Base-by-base conservation (phyloP, 2,888 invertebrate genomes). In the Crematogaster levior region DNA sequence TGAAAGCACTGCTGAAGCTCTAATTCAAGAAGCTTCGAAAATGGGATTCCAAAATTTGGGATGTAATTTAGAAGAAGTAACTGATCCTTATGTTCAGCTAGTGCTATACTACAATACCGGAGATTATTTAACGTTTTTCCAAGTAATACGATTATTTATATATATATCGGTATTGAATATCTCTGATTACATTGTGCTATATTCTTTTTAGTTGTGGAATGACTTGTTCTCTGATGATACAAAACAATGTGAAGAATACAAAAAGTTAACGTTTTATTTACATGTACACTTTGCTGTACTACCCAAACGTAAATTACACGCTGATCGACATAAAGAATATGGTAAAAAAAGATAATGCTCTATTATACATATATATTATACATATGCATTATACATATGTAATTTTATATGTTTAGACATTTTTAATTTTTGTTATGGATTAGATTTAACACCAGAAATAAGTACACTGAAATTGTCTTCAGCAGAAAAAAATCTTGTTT, bases 251-350 rank as follows among this genome's bases (percentile, higher is more conserved):
- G 87, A 86, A 43, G 91, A 92, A 46, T 93, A 92, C 80, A 93
- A 93, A 88, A 91, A 93, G 53, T 84, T 94, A 46, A 94, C 93
- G 3, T 91, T 94, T 79, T 93, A 93, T 65, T 88, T 94, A 27
- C 89, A 93, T 73, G 91, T 94, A 10, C 92, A 94, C 87, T 94
- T 93, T 86, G 93, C 93, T 30, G 91, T 93, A 37, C 74, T 93
- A 40, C 92, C 94, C 18, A 90, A 91, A 60, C 90, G 90, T 43
- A 88, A 84, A 30, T 80, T 86, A 58, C 46, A 84, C 18, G 40
- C 72, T 5, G 53, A 86, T 68, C 74, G 73, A 61, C 43, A 72
- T 30, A 61, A 80, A 30, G 68, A 82, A n/a, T 60, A 70, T 68
- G 83, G 82, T 87, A 84, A 82, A 18, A 40, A 60, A 24, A 43